Evolutionary conservation across 2,113 vertebrate genomes (phyloP).

Genomic region (Carlito syrichta): DNA sequence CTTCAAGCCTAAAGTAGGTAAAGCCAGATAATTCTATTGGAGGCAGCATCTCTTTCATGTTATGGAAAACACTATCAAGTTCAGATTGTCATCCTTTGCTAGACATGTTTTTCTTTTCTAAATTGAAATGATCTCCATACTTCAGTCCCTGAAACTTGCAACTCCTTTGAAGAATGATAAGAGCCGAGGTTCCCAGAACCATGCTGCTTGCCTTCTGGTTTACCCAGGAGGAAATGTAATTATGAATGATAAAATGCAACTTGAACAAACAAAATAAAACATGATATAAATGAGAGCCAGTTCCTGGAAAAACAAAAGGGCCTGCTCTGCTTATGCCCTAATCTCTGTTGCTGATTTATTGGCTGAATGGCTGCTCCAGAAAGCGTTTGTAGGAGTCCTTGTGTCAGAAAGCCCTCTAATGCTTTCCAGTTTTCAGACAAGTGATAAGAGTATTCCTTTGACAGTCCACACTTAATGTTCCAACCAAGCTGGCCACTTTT

Average conservation of each 20-base stretch:
- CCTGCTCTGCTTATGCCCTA: neutral
- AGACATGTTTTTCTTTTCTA: slow-evolving; percentile 2
- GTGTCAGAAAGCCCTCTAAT: neutral
- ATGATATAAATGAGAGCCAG: slow-evolving; percentile 18
- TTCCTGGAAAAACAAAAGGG: slow-evolving; percentile 38
- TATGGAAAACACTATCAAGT: slow-evolving; percentile 5
- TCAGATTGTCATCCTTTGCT: neutral
- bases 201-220: slow-evolving; percentile 43
- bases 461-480: neutral
- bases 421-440: neutral
- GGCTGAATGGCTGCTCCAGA: neutral
- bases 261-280: slow-evolving; percentile 64
- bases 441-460: neutral
- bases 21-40: slow-evolving; percentile 1
- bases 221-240: slow-evolving; percentile 30
- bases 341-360: neutral
- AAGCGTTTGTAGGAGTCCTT: neutral
- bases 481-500: neutral
- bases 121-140: neutral
- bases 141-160: slow-evolving; percentile 9
- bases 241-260: slow-evolving; percentile 26
- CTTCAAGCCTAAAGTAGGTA: slow-evolving; percentile 40
- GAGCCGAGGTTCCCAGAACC: neutral
- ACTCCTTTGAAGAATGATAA: neutral
- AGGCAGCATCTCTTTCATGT: neutral